A percentile compares a stretch with the other conserved stretches of the same genome.
Conservation (phyloP, 1,140 invertebrate genomes). For the Euura saliciscinereae region DNA sequence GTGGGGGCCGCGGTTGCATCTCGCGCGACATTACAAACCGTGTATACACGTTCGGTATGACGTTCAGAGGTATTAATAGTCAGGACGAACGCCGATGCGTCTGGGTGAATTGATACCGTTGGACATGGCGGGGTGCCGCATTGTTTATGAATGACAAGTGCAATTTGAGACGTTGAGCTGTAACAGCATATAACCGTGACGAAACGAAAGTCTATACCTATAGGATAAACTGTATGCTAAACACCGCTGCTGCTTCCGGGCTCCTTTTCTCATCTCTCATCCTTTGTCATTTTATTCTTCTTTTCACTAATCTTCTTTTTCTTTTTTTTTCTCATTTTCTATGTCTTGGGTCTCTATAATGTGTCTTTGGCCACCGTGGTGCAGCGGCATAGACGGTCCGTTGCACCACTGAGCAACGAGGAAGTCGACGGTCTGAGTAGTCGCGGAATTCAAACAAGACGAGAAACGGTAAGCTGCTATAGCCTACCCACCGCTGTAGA, state of each 20-base stretch:
- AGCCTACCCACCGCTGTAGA: no score
- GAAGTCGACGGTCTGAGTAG: background rate
- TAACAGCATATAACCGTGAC: no score
- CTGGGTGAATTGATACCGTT: background rate
- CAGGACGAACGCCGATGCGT: background rate
- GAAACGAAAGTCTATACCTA: no score
- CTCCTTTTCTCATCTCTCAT: background rate
- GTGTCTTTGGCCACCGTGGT: no score
- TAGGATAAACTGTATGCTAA: no score
- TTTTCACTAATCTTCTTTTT: background rate
- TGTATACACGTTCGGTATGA: background rate
- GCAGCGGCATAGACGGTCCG: background rate
- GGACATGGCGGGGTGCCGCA: background rate
- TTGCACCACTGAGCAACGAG: background rate
- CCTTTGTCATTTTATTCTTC: background rate
- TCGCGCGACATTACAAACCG: background rate
- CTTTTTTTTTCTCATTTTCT: background rate
- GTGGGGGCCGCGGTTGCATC: background rate
- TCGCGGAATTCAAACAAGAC: slow-evolving; percentile 4
- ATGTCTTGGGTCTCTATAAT: no score
- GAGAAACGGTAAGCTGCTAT: background rate
- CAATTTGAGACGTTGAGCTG: background rate
- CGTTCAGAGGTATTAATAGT: background rate
- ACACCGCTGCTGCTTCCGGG: background rate
- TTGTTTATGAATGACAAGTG: slow-evolving; percentile 7